Conservation (phyloP, 2,797 vertebrate species). For the Pteronotus mesoamericanus region DNA sequence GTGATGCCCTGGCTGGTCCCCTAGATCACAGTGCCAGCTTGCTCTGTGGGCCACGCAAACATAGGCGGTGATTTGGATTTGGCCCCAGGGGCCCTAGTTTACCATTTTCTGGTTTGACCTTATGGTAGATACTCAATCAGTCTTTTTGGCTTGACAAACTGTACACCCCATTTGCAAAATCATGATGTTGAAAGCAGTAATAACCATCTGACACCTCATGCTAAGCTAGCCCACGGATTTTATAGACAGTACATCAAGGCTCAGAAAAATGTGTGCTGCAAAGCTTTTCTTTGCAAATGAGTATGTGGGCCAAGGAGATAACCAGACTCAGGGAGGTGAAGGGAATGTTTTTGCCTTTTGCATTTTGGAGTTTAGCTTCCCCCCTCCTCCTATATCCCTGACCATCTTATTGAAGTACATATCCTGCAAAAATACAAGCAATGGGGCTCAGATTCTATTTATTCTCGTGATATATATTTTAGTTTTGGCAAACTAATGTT, state of each 20-base stretch:
- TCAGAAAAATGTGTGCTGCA: slow-evolving; percentile 39
- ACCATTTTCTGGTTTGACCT: neutral
- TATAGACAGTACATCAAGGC: slow-evolving; percentile 49
- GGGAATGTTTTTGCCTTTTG: slow-evolving; percentile 45
- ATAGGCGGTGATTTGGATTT: neutral
- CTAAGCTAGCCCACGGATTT: slow-evolving; percentile 54
- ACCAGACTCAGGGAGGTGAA: neutral
- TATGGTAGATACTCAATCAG: neutral
- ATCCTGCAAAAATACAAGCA: neutral
- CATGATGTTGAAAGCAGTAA: slow-evolving; percentile 55
- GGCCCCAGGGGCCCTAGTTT: neutral
- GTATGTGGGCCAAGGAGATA: slow-evolving; percentile 26
- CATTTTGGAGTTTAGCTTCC: slow-evolving; percentile 27
- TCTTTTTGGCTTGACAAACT: slow-evolving; percentile 35
- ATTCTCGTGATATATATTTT: neutral
- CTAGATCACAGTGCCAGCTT: neutral
- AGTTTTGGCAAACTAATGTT: neutral
- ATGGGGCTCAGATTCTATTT: neutral
- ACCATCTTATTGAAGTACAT: neutral
- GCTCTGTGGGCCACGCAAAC: neutral
- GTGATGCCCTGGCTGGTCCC: neutral
- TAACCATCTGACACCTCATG: slow-evolving; percentile 40
- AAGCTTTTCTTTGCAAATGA: slow-evolving; percentile 64
- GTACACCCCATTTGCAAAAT: slow-evolving; percentile 65
- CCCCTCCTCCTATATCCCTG: neutral